phyloP scores from a whole-genome alignment of 1,140 invertebrate genomes.

The Caerostris extrusa region DNA sequence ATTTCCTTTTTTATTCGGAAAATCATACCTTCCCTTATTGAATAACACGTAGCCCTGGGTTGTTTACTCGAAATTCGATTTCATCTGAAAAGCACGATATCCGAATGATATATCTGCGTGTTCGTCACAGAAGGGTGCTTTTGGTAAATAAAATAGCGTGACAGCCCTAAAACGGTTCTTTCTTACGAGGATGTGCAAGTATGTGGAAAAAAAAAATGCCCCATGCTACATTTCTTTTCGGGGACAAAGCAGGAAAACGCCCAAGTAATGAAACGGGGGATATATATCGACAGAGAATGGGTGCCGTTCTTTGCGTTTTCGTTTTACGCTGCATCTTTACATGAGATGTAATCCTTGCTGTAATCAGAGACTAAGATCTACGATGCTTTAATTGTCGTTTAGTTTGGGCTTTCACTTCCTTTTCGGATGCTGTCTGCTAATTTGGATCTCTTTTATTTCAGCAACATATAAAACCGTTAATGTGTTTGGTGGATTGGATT shows the following conservation, averaged over 20 bases:
- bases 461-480: not conserved
- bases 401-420: not conserved
- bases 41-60: too few species aligned
- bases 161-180: not conserved
- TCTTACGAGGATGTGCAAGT: not conserved
- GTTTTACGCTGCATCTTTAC: not conserved
- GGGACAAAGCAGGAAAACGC: not conserved
- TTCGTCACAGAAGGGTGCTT: not conserved
- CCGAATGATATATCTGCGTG: constrained; percentile 11
- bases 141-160: constrained; percentile 30
- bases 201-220: not conserved
- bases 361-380: not conserved
- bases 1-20: not conserved
- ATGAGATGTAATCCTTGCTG: not conserved
- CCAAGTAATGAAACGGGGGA: not conserved
- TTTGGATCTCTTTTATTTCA: not conserved
- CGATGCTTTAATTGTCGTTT: not conserved
- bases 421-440: not conserved
- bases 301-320: not conserved
- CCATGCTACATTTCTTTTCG: constrained; percentile 29
- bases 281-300: too few species aligned
- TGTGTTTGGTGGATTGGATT: not conserved
- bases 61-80: not conserved
- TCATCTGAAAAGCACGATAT: not conserved
- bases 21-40: not conserved